phyloP scores from a whole-genome alignment of 2,113 vertebrate species.

The Eira barbara region DNA sequence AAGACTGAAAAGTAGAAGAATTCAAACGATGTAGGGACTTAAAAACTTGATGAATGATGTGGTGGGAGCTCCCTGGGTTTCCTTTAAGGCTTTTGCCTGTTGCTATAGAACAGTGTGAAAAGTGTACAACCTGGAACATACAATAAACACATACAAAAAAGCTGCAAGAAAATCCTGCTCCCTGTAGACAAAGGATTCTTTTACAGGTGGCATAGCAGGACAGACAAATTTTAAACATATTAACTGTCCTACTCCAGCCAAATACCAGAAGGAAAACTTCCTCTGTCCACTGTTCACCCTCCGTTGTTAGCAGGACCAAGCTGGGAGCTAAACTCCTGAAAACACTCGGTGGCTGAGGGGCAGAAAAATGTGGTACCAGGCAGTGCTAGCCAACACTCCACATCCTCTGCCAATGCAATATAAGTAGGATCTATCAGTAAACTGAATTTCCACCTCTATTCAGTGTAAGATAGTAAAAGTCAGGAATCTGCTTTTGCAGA shows the following conservation, averaged over 20 bases:
- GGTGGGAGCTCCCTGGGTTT: neutral
- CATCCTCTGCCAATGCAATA: neutral
- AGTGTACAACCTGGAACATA: neutral
- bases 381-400: neutral
- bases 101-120: neutral
- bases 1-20: neutral
- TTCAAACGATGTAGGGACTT: neutral
- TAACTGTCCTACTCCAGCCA: neutral
- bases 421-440: neutral
- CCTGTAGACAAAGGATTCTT: neutral
- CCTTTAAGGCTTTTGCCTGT: neutral
- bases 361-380: neutral
- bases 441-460: neutral
- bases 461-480: neutral
- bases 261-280: neutral
- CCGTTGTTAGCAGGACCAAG: neutral
- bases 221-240: neutral
- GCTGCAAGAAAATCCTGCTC: neutral
- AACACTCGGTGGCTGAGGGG: neutral
- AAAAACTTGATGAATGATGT: neutral
- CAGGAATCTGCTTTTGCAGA: neutral
- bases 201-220: neutral
- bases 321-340: neutral
- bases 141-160: neutral
- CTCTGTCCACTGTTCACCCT: neutral